Evolutionary conservation across 2,113 vertebrate species (phyloP), one percentile per base, ranked within the genome.

Genomic region (Sceloporus undulatus): DNA sequence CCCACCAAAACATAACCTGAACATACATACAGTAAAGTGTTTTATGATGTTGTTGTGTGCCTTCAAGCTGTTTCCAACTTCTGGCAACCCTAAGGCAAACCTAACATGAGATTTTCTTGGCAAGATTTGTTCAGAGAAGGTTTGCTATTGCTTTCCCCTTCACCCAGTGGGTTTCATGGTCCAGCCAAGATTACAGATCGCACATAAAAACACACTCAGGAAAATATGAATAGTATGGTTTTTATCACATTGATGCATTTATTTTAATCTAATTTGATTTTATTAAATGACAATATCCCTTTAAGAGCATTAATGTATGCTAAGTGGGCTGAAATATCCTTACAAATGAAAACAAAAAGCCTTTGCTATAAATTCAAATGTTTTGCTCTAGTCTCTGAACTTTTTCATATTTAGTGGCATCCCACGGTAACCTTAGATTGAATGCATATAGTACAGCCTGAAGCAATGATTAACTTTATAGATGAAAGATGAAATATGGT

Each of bases 401-500:
- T 84, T 29, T 84, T 92, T 85, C 90, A 91, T 92, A 95, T 91
- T 92, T 88, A 94, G 74, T 80, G 91, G 25, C 7, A 48, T 86
- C 90, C 89, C 73, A 88, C 48, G 27, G 11, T 1, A 1, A 34
- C 66, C 82, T 88, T 88, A 65, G 74, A 78, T 87, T 89, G 92
- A 93, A 94, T 91, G 86, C 81, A 91, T 94, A 91, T 91, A 38
- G 10, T 79, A 11, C 62, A 87, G 62, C 84, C 85, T 1, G 7
- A 90, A 92, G n/a, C 56, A 90, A 88, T 0, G 0, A 93, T 92
- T 94, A 93, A 89, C 34, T 91, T 93, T 90, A 92, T 73, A 91
- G 78, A 48, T 91, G 77, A 23, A 91, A 92, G 79, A 92, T 89
- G 89, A 94, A 91, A 93, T 59, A 77, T 77, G 66, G 86, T 48